Conservation (phyloP, 30 jellyfish, hydroid and myxozoan genomes). For the Rhopilema esculentum region DNA sequence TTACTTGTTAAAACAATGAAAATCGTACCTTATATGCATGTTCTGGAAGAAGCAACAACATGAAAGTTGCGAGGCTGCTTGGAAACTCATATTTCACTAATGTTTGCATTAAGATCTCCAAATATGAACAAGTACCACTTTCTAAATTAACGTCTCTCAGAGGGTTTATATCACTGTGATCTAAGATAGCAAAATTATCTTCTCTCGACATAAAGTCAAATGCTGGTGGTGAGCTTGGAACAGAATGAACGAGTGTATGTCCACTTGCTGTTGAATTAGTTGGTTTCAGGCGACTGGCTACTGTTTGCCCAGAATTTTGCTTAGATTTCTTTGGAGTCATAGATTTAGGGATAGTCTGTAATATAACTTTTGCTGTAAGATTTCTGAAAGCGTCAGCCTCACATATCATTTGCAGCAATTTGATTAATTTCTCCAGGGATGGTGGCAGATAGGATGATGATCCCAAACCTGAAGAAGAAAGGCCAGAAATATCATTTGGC, state of each 20-base stretch:
- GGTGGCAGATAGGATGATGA: conserved; percentile 2
- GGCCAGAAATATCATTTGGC: too few species aligned
- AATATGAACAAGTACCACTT: conserved; percentile 19
- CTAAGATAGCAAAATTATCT: conserved; percentile 18
- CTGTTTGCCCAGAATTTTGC: neutral
- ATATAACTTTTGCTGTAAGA: conserved; percentile 36
- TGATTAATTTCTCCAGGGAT: conserved; percentile 1
- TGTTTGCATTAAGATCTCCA: conserved; percentile 74
- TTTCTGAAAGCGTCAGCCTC: conserved; percentile 68
- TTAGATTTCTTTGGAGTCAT: neutral
- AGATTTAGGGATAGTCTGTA: conserved; percentile 32
- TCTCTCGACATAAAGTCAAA: conserved; percentile 6
- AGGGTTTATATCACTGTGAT: conserved; percentile 5
- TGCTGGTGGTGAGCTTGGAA: conserved; percentile 39
- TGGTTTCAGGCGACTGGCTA: conserved; percentile 48
- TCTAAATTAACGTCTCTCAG: conserved; percentile 2
- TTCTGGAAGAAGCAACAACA: conserved; percentile 81
- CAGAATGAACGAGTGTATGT: conserved; percentile 35
- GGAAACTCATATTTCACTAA: conserved; percentile 81
- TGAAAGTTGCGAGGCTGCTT: conserved; percentile 72
- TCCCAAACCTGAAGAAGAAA: neutral
- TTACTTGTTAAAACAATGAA: too few species aligned
- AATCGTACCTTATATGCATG: conserved; percentile 79
- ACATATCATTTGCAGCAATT: conserved; percentile 45
- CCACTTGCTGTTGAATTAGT: conserved; percentile 68